Evolutionary conservation across 1,140 invertebrate species (phyloP), one percentile per base, ranked within the genome.

Genomic region (Trialeurodes vaporariorum): DNA sequence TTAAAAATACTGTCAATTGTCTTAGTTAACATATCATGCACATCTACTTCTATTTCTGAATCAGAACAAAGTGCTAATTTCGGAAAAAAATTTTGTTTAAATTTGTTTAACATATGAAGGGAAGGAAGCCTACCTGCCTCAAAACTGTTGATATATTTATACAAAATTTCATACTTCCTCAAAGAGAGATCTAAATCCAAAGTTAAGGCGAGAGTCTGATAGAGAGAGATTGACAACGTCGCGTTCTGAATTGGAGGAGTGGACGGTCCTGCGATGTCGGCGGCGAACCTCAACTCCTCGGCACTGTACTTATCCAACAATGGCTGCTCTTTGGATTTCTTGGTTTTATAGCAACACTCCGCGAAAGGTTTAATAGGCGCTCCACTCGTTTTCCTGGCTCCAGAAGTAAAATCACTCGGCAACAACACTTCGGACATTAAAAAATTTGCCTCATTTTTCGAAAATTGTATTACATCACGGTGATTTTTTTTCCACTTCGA

Each of bases 401-500:
- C n/a, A n/a, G n/a, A n/a, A n/a, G n/a, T n/a, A n/a, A n/a, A n/a
- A n/a, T n/a, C n/a, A n/a, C n/a, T n/a, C n/a, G n/a, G n/a, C n/a
- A n/a, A n/a, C n/a, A n/a, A n/a, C n/a, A n/a, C n/a, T n/a, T n/a
- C n/a, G n/a, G n/a, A n/a, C n/a, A n/a, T n/a, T n/a, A n/a, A n/a
- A n/a, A n/a, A n/a, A n/a, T n/a, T n/a, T n/a, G n/a, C n/a, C n/a
- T n/a, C n/a, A n/a, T n/a, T n/a, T n/a, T n/a, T n/a, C n/a, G n/a
- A n/a, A n/a, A n/a, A n/a, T n/a, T n/a, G n/a, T n/a, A n/a, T n/a
- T 24, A 60, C 34, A 1, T n/a, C 68, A 25, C 59, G 25, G 59
- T 58, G 1, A 62, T 22, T 5, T 67, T 59, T 64, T 13, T 62
- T 49, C 11, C 61, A 67, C 25, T 25, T 11, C 24, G 63, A n/a